These are phyloP conservation scores for Drosophila helvetica DNA, from an alignment of 2,888 invertebrate genomes.

Conservation along the genomic window DNA sequence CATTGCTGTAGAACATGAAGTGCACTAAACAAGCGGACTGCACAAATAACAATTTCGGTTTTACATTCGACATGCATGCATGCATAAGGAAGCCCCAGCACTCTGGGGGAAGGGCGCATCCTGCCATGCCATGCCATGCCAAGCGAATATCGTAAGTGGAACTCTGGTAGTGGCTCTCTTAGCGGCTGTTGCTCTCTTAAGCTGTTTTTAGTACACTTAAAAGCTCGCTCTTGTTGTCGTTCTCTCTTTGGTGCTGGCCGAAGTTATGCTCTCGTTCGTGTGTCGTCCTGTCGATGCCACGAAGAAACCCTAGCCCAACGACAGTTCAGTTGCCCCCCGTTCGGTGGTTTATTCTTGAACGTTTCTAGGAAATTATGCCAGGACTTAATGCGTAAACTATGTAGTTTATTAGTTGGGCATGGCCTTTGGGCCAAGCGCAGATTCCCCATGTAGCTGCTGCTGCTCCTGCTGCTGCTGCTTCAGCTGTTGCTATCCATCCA, in stretches of 20 bases:
- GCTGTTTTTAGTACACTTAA: conserved; percentile 55
- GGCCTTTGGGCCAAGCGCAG: conserved; percentile 36
- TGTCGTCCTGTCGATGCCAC: conserved; percentile 8
- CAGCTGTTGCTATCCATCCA: conserved; percentile 41
- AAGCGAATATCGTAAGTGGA: conserved; percentile 55
- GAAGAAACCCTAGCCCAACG: conserved; percentile 44
- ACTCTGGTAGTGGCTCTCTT: conserved; percentile 33
- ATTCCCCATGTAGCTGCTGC: conserved; percentile 22
- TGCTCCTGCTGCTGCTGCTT: conserved; percentile 11
- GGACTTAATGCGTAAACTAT: conserved; percentile 68
- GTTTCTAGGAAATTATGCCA: conserved; percentile 55
- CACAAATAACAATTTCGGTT: conserved; percentile 74
- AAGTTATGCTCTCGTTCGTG: neutral
- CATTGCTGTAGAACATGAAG: conserved; percentile 54
- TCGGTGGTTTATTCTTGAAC: conserved; percentile 40
- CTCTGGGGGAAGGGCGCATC: conserved; percentile 12
- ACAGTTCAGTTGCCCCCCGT: conserved; percentile 61
- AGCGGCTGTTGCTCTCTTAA: conserved; percentile 38
- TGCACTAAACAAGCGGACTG: conserved; percentile 68
- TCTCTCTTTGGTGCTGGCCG: neutral
- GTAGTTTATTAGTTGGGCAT: conserved; percentile 48
- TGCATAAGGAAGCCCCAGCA: conserved; percentile 22
- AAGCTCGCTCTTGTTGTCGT: conserved; percentile 52
- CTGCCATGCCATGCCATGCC: neutral
- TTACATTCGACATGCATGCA: conserved; percentile 59